Conservation (phyloP, 2,113 vertebrate species). For the Seriola quinqueradiata region DNA sequence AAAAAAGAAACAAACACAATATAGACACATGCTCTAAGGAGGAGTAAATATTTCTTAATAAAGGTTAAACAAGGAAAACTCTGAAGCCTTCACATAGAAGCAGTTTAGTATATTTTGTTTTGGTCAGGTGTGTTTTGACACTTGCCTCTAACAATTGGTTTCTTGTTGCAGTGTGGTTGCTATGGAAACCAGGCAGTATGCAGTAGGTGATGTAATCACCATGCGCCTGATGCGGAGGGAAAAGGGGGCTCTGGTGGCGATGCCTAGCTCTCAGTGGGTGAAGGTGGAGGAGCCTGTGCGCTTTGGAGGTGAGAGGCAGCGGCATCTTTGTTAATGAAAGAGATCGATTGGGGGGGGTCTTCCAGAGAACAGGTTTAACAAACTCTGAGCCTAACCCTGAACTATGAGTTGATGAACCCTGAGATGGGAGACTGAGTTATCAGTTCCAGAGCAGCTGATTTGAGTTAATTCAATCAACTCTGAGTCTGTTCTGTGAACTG, state of each 20-base stretch:
- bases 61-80: not conserved
- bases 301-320: constrained; percentile 87
- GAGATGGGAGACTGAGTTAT: no score
- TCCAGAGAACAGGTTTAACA: no score
- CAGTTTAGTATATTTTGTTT: not conserved
- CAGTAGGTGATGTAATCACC: constrained; percentile 92
- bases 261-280: constrained; percentile 95
- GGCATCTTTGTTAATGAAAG: not conserved
- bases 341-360: no score
- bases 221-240: constrained; percentile 97
- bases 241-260: constrained; percentile 93
- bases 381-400: no score
- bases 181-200: constrained; percentile 94
- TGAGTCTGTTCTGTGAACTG: no score
- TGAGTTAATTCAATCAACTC: no score
- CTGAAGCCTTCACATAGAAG: not conserved
- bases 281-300: constrained; percentile 94
- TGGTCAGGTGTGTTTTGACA: not conserved
- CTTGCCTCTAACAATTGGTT: not conserved
- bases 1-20: no score
- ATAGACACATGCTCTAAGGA: no score
- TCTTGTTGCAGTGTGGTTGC: constrained; percentile 90
- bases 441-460: no score
- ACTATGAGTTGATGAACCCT: no score
- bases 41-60: no score